Base-by-base conservation (phyloP, 2,797 vertebrate species). In the Gallinago solitaria region DNA sequence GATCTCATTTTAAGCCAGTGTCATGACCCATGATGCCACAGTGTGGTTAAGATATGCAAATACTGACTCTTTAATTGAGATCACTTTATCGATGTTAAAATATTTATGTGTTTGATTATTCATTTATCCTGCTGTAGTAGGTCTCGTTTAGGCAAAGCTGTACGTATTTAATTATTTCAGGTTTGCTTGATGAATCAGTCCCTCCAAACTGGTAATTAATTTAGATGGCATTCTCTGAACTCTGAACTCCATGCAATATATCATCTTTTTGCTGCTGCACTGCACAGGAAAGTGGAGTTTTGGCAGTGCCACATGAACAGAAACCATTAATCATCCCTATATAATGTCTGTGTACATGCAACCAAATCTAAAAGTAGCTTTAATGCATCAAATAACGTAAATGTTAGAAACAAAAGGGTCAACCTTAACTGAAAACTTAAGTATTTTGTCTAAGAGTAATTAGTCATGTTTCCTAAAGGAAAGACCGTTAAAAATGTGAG, bases 171-270 rank as follows among this genome's bases (percentile, higher is more conserved):
- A 89, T 91, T 91, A 90, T 86, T 78, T 83, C 61, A 83, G 35
- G 2, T 32, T 87, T 80, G 28, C 81, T 89, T 86, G 33, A 92
- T 91, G 54, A 95, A 81, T 93, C 79, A 69, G 73, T 78, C 69
- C 25, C 50, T 94, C 45, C 69, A 70, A 89, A 85, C 61, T 54
- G 23, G 63, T 93, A 96, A 95, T 97, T 96, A 95, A 93, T 95
- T 92, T 93, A 87, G 79, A 96, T 89, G 71, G 53, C 25, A 65
- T 94, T 96, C 68, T 91, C 81, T 93, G 90, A 91, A 91, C 92
- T 91, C 54, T 45, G 88, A 94, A 82, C 92, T 82, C 32, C 25
- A 61, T 43, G 61, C 76, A 78, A 83, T 91, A 71, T 32, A 89
- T 92, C 39, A 68, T 75, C 35, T 78, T 92, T 93, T 64, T 83